Percentiles rank a stretch among this genome's conserved stretches.
Conservation (phyloP, 2,113 vertebrate species). For the Ageneiosus marmoratus region DNA sequence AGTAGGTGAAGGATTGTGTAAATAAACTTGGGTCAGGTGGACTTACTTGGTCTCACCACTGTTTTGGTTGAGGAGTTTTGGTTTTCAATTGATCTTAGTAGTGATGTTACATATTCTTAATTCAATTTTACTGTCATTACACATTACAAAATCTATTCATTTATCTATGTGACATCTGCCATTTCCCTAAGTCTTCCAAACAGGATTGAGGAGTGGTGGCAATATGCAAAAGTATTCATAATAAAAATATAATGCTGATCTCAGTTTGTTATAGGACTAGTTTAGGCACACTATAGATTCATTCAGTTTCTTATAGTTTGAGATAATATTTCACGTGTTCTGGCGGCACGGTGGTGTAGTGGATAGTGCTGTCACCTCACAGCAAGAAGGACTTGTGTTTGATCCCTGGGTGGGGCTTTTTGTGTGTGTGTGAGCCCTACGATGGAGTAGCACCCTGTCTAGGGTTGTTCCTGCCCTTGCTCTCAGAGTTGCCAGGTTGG, state of each 20-base stretch:
- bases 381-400: too few relatives aligned
- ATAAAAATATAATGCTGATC: neutral
- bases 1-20: neutral
- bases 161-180: neutral
- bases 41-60: neutral
- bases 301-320: too few relatives aligned
- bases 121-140: neutral
- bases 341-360: too few relatives aligned
- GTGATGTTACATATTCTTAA: neutral
- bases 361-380: too few relatives aligned
- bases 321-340: too few relatives aligned
- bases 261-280: neutral
- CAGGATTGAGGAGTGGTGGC: neutral
- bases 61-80: neutral
- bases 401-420: too few relatives aligned
- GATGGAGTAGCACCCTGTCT: too few relatives aligned
- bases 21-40: neutral
- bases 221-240: neutral
- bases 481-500: too few relatives aligned
- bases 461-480: too few relatives aligned
- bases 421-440: too few relatives aligned
- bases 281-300: neutral
- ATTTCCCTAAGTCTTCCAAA: neutral
- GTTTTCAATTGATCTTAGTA: neutral
- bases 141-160: neutral